Percentiles rank a stretch among this genome's conserved stretches.
Evolutionary conservation across 2,797 vertebrate species (phyloP).

Genomic region (Rousettus madagascariensis): DNA sequence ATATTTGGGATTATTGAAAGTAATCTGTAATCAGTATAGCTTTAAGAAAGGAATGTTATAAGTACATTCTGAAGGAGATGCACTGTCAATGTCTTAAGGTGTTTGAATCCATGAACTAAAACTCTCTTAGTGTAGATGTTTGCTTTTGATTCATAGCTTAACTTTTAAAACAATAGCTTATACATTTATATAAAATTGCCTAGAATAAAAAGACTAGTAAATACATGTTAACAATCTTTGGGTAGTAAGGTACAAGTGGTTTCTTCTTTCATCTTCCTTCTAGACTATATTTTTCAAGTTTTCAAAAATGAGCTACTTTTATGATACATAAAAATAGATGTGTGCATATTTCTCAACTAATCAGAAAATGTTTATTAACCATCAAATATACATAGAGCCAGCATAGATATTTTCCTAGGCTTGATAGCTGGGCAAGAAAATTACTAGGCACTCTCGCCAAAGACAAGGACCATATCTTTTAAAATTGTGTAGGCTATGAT

Average conservation of each 20-base stretch:
- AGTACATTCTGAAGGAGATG: not conserved
- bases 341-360: not conserved
- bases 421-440: slow-evolving; percentile 20
- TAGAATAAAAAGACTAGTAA: slow-evolving; percentile 10
- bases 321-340: not conserved
- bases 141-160: slow-evolving; percentile 20
- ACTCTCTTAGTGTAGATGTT: slow-evolving; percentile 10
- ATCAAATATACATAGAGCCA: not conserved
- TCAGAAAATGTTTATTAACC: slow-evolving; percentile 26
- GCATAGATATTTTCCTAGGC: not conserved
- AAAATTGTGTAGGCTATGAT: not conserved
- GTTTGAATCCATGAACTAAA: not conserved
- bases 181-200: not conserved
- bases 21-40: not conserved
- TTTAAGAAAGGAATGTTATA: slow-evolving; percentile 30
- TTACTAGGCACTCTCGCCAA: not conserved
- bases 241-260: not conserved
- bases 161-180: slow-evolving; percentile 2
- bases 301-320: slow-evolving; percentile 1
- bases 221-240: slow-evolving; percentile 1
- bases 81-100: not conserved
- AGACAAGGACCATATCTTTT: not conserved
- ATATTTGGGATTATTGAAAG: slow-evolving; percentile 31
- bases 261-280: slow-evolving; percentile 23
- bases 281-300: slow-evolving; percentile 9